Evolutionary conservation across 2,113 vertebrate species (phyloP).

Genomic region (Spilogale gracilis): DNA sequence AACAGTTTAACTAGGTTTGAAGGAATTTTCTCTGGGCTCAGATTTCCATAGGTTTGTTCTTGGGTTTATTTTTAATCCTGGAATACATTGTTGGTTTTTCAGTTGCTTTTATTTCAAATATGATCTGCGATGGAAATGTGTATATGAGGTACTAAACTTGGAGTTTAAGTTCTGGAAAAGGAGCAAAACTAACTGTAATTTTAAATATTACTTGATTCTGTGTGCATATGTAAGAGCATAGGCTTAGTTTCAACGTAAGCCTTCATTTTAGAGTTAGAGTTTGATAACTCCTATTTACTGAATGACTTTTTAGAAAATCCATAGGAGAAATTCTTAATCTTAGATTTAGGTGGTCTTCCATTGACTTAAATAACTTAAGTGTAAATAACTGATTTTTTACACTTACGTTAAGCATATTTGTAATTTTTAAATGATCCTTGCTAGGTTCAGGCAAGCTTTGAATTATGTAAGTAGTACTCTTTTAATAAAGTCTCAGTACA

Average conservation of each 20-base stretch:
- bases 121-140: background rate
- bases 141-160: background rate
- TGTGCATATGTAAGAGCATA: background rate
- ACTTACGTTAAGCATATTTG: background rate
- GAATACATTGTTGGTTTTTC: background rate
- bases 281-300: conserved; percentile 5
- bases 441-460: background rate
- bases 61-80: background rate
- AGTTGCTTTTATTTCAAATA: background rate
- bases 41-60: background rate
- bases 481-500: background rate
- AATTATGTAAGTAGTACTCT: background rate
- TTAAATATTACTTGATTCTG: background rate
- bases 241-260: background rate
- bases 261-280: background rate
- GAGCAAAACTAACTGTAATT: background rate
- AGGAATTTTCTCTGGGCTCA: background rate
- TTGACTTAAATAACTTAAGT: background rate
- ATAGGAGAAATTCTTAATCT: background rate
- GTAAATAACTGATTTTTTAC: background rate
- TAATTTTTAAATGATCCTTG: background rate
- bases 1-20: background rate
- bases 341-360: background rate
- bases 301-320: background rate
- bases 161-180: background rate